Conservation (phyloP, 2,113 vertebrate species). For the Dendrocopos noguchii region DNA sequence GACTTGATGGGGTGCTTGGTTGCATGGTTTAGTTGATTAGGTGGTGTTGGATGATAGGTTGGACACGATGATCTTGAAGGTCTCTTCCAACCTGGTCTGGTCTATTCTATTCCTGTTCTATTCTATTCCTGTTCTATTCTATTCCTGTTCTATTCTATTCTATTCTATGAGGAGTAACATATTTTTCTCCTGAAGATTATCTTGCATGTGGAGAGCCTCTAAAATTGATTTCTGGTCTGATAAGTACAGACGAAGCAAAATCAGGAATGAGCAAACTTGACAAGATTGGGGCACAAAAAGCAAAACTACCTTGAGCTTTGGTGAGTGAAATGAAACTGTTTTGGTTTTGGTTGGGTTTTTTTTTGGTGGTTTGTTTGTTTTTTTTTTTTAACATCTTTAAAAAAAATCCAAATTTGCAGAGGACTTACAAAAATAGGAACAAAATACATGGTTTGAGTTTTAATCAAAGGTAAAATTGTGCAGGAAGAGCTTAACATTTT, state of each 20-base stretch:
- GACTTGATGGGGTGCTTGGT: too few relatives aligned
- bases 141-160: too few relatives aligned
- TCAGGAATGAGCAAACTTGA: background rate
- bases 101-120: too few relatives aligned
- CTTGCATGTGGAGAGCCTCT: background rate
- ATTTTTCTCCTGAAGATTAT: background rate
- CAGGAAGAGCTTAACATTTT: background rate
- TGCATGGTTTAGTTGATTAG: too few relatives aligned
- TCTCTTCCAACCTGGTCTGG: too few relatives aligned
- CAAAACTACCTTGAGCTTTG: background rate
- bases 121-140: too few relatives aligned
- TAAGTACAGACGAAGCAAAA: background rate
- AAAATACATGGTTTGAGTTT: background rate
- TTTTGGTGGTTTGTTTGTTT: background rate
- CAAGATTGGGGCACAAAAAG: background rate
- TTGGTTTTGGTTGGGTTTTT: too few relatives aligned
- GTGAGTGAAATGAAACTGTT: background rate
- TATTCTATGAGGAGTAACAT: background rate
- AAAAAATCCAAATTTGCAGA: background rate
- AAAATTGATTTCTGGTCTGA: slow-evolving; percentile 13
- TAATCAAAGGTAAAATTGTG: background rate
- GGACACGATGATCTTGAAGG: too few relatives aligned
- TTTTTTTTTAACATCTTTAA: background rate
- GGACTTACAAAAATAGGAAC: background rate
- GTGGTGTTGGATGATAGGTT: too few relatives aligned